These are phyloP conservation scores for Sarcophilus harrisii DNA, from an alignment of 2,797 vertebrate genomes.

Conservation along the genomic window DNA sequence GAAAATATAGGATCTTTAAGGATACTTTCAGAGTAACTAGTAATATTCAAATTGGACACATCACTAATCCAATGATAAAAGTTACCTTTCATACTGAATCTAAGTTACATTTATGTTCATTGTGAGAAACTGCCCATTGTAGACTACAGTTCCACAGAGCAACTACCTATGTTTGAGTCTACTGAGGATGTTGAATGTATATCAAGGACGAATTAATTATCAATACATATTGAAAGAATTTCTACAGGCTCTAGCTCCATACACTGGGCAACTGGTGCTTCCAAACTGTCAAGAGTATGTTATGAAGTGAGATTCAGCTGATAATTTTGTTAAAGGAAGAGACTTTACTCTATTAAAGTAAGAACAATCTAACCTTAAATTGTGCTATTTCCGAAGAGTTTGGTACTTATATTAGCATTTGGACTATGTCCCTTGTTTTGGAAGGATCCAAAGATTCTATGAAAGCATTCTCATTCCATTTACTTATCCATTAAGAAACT, in stretches of 20 bases:
- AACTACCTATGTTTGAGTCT: neutral
- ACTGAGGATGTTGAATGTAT: neutral
- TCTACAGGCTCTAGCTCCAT: neutral
- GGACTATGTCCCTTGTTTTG: neutral
- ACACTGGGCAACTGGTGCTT: neutral
- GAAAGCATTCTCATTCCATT: neutral
- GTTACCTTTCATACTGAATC: neutral
- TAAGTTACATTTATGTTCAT: neutral
- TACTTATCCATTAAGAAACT: neutral
- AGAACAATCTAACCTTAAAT: neutral
- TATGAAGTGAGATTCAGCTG: neutral
- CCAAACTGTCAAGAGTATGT: neutral
- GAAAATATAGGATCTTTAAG: neutral
- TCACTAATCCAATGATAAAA: neutral
- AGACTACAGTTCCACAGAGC: neutral
- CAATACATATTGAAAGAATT: neutral
- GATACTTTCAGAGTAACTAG: neutral
- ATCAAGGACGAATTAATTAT: neutral
- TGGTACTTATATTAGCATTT: neutral
- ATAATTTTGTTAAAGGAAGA: neutral
- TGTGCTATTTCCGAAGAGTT: neutral
- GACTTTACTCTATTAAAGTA: neutral
- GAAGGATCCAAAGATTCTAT: neutral
- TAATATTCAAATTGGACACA: neutral
- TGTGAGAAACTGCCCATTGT: neutral